phyloP scores from a whole-genome alignment of 1,140 invertebrate genomes.

The Sitodiplosis mosellana region DNA sequence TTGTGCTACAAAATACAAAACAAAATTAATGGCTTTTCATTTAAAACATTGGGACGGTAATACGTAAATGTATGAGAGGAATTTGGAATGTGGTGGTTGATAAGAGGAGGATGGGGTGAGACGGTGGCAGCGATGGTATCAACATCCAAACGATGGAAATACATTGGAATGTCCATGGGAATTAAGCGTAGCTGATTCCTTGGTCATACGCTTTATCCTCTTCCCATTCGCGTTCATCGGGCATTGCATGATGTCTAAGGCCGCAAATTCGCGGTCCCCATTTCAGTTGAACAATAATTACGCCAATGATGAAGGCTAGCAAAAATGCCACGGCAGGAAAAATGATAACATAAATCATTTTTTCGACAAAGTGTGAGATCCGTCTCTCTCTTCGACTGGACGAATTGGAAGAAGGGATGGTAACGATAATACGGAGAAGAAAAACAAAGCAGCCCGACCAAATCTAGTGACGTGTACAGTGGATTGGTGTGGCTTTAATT shows the following conservation, averaged over 20 bases:
- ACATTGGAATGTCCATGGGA: too few relatives aligned
- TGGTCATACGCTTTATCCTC: conserved; percentile 40
- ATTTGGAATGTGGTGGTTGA: too few relatives aligned
- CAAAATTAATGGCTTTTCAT: too few relatives aligned
- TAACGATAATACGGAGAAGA: too few relatives aligned
- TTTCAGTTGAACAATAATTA: conserved; percentile 54
- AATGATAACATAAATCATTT: conserved; percentile 47
- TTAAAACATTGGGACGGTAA: too few relatives aligned
- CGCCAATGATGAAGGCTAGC: conserved; percentile 47
- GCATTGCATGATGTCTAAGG: conserved; percentile 37
- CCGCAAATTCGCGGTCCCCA: conserved; percentile 37
- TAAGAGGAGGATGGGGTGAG: too few relatives aligned
- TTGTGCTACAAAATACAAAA: too few relatives aligned
- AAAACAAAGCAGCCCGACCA: too few relatives aligned
- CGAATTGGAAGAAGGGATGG: background rate
- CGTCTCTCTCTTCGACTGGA: conserved; percentile 7
- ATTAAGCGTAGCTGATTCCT: conserved; percentile 32
- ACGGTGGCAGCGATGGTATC: too few relatives aligned
- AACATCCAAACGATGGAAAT: too few relatives aligned
- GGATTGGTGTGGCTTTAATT: conserved; percentile 13
- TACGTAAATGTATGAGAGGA: too few relatives aligned
- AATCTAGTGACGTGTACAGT: too few relatives aligned
- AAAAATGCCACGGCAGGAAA: conserved; percentile 53
- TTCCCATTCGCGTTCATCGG: conserved; percentile 35
- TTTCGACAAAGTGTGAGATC: conserved; percentile 3